Evolutionary conservation across 1,140 invertebrate genomes (phyloP), one percentile per base, ranked within the genome.

Genomic region (Leptestheria dahalacensis): DNA sequence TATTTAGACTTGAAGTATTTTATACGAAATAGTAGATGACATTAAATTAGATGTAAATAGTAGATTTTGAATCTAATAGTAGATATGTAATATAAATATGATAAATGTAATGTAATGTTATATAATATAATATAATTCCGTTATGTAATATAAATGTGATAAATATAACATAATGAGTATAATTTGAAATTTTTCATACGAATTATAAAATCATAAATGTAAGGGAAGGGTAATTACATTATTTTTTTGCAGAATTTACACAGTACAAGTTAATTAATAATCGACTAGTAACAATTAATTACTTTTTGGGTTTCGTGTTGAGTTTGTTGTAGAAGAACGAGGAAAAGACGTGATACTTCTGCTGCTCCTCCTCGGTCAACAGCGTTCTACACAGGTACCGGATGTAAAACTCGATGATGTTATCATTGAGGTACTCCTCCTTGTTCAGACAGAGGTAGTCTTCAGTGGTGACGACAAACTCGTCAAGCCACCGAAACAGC

Each of bases 241-340:
- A 41, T 9, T 15, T 41, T 41, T 6, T 41, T 41, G 33, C 15
- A 41, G 15, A 9, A 41, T 41, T 9, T 41, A 41, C 15, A 9
- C 33, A 41, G 33, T 41, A 41, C 6, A 9, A 41, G 15, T 41
- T 41, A 41, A 41, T 41, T 41, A 41, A 9, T 6, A 41, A 41
- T 41, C 6, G 33, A 41, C n/a, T n/a, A n/a, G n/a, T n/a, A n/a
- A n/a, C n/a, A 41, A 41, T 41, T 41, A 41, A 41, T n/a, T n/a
- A 41, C 33, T 15, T 41, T 64, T 15, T 66, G 59, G 62, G 80
- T 69, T 82, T 84, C 52, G 86, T 88, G 3, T 91, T 95, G n/a
- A 97, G 75, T 60, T 89, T 77, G 71, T 91, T 91, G 71, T 95
- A 97, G 73, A 97, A 97, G 73, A 93, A 97, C n/a, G 91, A 91